Evolutionary conservation across 2,113 vertebrate species (phyloP).

Genomic region (Aptenodytes forsteri): DNA sequence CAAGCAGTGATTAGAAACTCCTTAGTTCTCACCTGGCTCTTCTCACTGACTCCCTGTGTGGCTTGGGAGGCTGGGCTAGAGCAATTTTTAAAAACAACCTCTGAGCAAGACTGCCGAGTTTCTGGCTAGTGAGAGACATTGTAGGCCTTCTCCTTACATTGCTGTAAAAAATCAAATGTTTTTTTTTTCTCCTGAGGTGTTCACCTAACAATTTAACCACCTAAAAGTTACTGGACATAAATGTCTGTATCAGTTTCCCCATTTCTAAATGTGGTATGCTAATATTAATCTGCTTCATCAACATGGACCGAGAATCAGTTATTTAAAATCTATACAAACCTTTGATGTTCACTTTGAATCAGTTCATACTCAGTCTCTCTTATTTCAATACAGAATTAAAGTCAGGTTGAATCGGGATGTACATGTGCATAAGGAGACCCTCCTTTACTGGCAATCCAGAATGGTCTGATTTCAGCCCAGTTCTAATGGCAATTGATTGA

Average conservation of each 20-base stretch:
- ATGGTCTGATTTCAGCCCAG: not conserved
- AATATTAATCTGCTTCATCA: not conserved
- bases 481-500: not conserved
- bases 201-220: not conserved
- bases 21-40: constrained; percentile 37
- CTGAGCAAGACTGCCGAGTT: not conserved
- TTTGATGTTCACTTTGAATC: not conserved
- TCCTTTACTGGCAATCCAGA: not conserved
- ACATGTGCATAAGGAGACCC: not conserved
- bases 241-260: not conserved
- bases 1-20: constrained; percentile 32
- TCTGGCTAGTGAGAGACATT: not conserved
- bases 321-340: not conserved
- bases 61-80: not conserved
- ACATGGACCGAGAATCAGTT: not conserved
- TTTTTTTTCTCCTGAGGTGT: not conserved
- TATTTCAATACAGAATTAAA: not conserved
- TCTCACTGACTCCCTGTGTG: constrained; percentile 30
- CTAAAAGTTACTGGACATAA: not conserved
- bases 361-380: not conserved
- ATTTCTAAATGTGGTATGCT: not conserved
- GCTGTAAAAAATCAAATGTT: not conserved
- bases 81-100: not conserved
- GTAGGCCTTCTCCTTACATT: not conserved
- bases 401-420: not conserved